A percentile compares a stretch with the other conserved stretches of the same genome.
phyloP scores from a whole-genome alignment of 1,140 invertebrate species.

The Drosophila nannoptera region DNA sequence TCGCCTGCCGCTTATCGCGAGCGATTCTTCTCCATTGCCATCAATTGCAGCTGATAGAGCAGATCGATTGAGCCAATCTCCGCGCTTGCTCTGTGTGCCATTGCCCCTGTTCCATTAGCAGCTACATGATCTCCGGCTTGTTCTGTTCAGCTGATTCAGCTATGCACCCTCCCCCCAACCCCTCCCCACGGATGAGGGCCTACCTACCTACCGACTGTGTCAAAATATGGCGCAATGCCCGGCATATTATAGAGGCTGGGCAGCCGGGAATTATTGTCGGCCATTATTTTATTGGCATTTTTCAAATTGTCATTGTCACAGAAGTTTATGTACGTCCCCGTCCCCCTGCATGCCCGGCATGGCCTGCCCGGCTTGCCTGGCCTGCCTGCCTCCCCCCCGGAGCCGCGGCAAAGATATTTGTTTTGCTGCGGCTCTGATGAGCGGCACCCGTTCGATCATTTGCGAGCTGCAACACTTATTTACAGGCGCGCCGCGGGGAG shows the following conservation, averaged over 20 bases:
- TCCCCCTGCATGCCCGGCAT: background rate
- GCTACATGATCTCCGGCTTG: background rate
- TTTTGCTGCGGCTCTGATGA: slow-evolving; percentile 24
- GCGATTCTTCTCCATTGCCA: no score
- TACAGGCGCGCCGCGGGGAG: slow-evolving; percentile 40
- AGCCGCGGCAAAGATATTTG: slow-evolving; percentile 12
- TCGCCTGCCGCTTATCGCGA: no score
- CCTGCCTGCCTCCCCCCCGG: background rate
- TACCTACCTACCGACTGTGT: slow-evolving; percentile 12
- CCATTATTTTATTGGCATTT: slow-evolving; percentile 68
- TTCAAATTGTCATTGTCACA: slow-evolving; percentile 49
- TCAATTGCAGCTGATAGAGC: no score
- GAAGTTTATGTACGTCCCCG: slow-evolving; percentile 30
- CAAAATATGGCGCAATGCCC: slow-evolving; percentile 34
- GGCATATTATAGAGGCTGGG: slow-evolving; percentile 15
- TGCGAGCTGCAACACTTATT: slow-evolving; percentile 36
- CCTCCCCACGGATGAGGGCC: background rate
- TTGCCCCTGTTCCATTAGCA: background rate
- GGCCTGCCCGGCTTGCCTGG: no score
- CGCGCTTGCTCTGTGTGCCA: no score
- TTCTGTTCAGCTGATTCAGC: background rate
- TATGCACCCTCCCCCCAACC: background rate
- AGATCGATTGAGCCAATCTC: no score
- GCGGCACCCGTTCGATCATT: slow-evolving; percentile 54
- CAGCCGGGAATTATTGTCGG: slow-evolving; percentile 58